phyloP scores from a whole-genome alignment of 2,888 invertebrate species.

The Acheta domesticus region DNA sequence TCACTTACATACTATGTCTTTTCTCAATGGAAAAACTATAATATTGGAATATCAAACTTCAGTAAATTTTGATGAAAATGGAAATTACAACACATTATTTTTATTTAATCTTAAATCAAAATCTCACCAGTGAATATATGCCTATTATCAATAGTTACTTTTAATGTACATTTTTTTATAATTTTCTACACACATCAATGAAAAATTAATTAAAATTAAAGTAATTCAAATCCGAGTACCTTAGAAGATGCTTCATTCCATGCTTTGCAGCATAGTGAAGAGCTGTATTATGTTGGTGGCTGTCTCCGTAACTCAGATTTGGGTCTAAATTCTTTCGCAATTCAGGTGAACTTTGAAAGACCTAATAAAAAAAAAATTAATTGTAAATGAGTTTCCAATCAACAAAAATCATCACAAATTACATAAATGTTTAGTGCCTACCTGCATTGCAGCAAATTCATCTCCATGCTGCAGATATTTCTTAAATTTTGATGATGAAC shows the following conservation, averaged over 20 bases:
- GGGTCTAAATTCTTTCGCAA: conserved; percentile 62
- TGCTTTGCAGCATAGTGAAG: conserved; percentile 64
- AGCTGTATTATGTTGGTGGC: conserved; percentile 63
- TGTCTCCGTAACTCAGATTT: conserved; percentile 63
- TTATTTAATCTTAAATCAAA: too few relatives aligned
- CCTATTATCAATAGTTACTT: too few relatives aligned
- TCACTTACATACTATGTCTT: too few relatives aligned
- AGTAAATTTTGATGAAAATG: too few relatives aligned
- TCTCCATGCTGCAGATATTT: conserved; percentile 67
- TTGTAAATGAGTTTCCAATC: conserved; percentile 34
- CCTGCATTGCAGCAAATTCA: conserved; percentile 65
- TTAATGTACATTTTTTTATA: too few relatives aligned
- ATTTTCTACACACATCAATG: too few relatives aligned
- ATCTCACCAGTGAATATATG: too few relatives aligned
- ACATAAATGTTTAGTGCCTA: conserved; percentile 38
- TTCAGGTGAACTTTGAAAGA: conserved; percentile 61
- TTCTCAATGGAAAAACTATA: too few relatives aligned
- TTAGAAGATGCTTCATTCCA: conserved; percentile 60
- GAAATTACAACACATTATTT: too few relatives aligned
- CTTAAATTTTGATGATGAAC: conserved; percentile 64
- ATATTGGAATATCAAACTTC: too few relatives aligned
- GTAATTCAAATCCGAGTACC: conserved; percentile 43
- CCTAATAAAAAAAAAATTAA: conserved; percentile 39
- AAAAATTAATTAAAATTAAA: too few relatives aligned
- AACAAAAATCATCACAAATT: conserved; percentile 21